Base-by-base conservation (phyloP, 2,113 vertebrate species). In the Bufo gargarizans region DNA sequence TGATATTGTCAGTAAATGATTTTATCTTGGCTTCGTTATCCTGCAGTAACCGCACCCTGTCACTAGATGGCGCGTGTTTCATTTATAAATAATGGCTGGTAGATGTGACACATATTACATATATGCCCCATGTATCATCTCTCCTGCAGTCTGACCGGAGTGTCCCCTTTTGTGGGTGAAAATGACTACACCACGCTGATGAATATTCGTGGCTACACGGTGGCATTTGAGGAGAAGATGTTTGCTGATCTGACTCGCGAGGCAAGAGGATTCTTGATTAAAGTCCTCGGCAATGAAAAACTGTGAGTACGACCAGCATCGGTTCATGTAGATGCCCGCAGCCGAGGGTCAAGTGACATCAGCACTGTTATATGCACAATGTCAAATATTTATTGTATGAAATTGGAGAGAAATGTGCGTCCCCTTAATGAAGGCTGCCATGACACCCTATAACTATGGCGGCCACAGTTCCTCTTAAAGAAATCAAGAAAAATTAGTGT, bases 191-290 rank as follows among this genome's bases (percentile, higher is more conserved):
- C 96, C 0, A 98, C 98, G 0, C 81, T 99, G 71, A 94, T 99
- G 91, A 99, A 99, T 91, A 99, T 99, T 92, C 96, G 95, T 58
- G 98, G 97, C 93, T 99, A 99, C 91, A 98, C 98, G 0, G 97
- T 99, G 90, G 97, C 98, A 10, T 99, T 99, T 1, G 97, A 99
- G 91, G 98, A 99, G 92, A 95, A 89, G 90, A 99, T 98, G 91
- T 99, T 99, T 91, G 95, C 96, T 45, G 96, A 97, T 76, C 96
- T 99, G 72, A 97, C 97, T 43, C 89, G 97, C 69, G 98, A 99
- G 91, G 97, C 98, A 58, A 97, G 97, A 91, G 97, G 96, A 67
- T 99, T 99, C n/a, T 97, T 99, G 92, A 98, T 99, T 91, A 99
- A 97, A 92, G 95, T 99, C 90, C 94, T 99, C 82, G 98, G 99